Evolutionary conservation across 2,113 vertebrate species (phyloP), one percentile per base, ranked within the genome.

Genomic region (Penelope pileata): DNA sequence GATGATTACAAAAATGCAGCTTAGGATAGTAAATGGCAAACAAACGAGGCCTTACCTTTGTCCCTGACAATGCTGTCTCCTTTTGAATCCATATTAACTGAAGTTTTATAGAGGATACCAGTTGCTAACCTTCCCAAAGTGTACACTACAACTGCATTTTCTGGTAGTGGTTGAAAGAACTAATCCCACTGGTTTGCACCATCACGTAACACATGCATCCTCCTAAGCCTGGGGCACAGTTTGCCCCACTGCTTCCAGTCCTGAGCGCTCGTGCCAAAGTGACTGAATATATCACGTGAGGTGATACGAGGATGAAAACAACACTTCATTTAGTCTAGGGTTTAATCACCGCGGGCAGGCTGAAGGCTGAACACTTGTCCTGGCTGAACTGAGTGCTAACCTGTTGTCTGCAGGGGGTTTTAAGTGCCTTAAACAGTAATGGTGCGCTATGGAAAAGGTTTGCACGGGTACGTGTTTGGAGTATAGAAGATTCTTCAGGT

Each of bases 301-400:
- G 36, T 62, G 36, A 74, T 23, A 67, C 81, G 80, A 77, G 4
- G 16, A 29, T 58, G 59, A n/a, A 40, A 3, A 23, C 15, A 7
- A 7, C 26, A n/a, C 69, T 70, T 59, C 0, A 0, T 38, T 95
- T 75, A 50, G 18, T n/a, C 1, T 1, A 10, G 34, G 16, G 3
- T 56, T 89, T 79, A 64, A 59, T 56, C 26, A 27, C 32, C 40
- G 16, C 26, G 43, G 81, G 48, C 66, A 60, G 50, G n/a, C 42
- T 60, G 14, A 15, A 51, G 81, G 32, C 69, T 59, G 42, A 77
- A 36, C 1, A 2, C 32, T 89, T 60, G 17, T 64, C 38, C 32
- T 45, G 7, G 21, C 3, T 50, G 29, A 78, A 58, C 32, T 12
- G 16, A 84, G 43, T 72, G 51, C 56, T 79, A 60, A 48, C 8